Base-by-base conservation (phyloP, 1,140 invertebrate genomes). In the Helicorthomorpha holstii region DNA sequence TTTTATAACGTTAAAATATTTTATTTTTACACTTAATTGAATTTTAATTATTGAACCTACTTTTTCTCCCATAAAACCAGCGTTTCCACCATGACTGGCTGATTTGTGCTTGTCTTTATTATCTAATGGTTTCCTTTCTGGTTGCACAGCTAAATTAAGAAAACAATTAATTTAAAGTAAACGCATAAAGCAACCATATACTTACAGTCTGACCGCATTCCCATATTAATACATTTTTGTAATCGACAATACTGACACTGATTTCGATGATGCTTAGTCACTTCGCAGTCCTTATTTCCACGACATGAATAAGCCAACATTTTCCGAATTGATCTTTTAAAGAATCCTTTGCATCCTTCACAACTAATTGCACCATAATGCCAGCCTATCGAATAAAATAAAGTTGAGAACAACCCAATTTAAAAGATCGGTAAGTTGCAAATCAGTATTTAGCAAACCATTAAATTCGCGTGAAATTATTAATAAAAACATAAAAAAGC, bases 121-220 rank as follows among this genome's bases (percentile, higher is more conserved):
- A 49, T 68, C 62, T 38, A 60, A 59, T 26, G 69, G 69, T 57
- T 70, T 73, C 56, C 75, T 63, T 58, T 76, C 75, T 50, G 73
- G 73, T 59, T 76, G 75, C 27, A 76, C 75, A 60, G 75, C 74
- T 76, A 42, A 48, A 56, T 44, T 49, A 54, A 59, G 48, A 53
- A 19, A 54, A 44, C 22, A 23, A 44, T 21, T 21, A 24, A n/a
- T 25, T n/a, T 25, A 16, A 23, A 10, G 52, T 41, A 25, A 7
- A 34, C 52, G 10, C 25, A 34, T 34, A 19, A 12, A 25, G 10
- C n/a, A 51, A n/a, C 10, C 43, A 14, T 7, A 23, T 49, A 54
- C 86, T 90, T 83, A 96, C 91, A 95, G 79, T 97, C 93, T 73
- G 88, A 92, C 70, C 91, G 74, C 93, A 97, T 97, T 56, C 93